phyloP scores from a whole-genome alignment of 2,888 invertebrate species.

The Dryadula phaetusa region DNA sequence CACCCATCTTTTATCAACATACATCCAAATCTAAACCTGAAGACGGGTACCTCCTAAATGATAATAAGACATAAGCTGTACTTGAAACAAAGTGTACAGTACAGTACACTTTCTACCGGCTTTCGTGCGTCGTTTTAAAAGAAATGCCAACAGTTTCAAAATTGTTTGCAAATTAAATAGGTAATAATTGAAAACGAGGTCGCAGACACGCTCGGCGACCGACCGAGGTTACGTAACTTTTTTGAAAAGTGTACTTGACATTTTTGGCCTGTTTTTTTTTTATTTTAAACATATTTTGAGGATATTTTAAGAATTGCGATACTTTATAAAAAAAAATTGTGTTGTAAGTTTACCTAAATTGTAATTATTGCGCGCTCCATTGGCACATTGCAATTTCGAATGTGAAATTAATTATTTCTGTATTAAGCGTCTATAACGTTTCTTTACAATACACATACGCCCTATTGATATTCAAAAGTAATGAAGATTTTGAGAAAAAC shows the following conservation, averaged over 20 bases:
- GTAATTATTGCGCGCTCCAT: background rate
- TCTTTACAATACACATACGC: no score
- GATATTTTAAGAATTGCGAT: constrained; percentile 13
- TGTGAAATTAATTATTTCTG: background rate
- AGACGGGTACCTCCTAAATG: background rate
- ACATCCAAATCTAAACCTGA: background rate
- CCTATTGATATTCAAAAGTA: no score
- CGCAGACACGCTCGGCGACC: constrained; percentile 45
- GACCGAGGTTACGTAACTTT: constrained; percentile 30
- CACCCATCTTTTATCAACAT: no score
- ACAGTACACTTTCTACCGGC: background rate
- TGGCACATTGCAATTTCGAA: background rate
- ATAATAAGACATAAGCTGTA: background rate
- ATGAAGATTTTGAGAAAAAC: no score
- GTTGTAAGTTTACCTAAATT: constrained; percentile 9
- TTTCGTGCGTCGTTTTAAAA: background rate
- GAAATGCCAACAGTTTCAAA: constrained; percentile 6
- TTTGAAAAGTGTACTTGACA: constrained; percentile 36
- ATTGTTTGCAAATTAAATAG: constrained; percentile 13
- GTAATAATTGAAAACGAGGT: constrained; percentile 31
- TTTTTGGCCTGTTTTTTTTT: constrained; percentile 23
- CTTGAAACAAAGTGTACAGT: background rate
- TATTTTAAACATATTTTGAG: background rate
- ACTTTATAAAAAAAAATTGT: background rate
- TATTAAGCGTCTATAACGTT: background rate